Percentiles rank a stretch among this genome's conserved stretches.
Evolutionary conservation across 2,888 invertebrate genomes (phyloP).

Genomic region (Nomada hirtipes): DNA sequence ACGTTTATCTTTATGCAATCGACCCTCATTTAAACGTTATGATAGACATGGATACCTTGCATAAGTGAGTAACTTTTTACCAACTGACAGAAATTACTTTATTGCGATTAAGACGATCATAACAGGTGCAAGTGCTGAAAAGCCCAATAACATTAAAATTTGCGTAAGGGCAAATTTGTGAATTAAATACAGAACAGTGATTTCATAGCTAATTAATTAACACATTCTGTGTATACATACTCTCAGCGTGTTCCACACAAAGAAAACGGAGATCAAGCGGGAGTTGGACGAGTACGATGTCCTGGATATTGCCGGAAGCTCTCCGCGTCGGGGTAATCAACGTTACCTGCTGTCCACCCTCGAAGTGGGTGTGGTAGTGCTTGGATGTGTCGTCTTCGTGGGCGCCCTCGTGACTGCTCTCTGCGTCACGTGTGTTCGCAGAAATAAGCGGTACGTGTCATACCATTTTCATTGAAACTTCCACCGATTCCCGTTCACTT

Average conservation of each 20-base stretch:
- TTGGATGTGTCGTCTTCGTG: constrained; percentile 92
- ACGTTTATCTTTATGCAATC: constrained; percentile 94
- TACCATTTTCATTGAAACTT: background rate
- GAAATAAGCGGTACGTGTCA: constrained; percentile 86
- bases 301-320: constrained; percentile 87
- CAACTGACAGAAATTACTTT: too few relatives aligned
- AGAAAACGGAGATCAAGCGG: constrained; percentile 87
- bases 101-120: too few relatives aligned
- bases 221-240: constrained; percentile 25
- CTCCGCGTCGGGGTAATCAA: constrained; percentile 83
- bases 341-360: constrained; percentile 87
- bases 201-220: background rate
- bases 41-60: constrained; percentile 91
- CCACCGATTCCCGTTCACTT: background rate
- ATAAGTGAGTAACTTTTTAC: constrained; percentile 86
- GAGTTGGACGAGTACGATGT: constrained; percentile 89
- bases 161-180: background rate
- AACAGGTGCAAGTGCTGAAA: too few relatives aligned
- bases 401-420: constrained; percentile 92
- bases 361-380: constrained; percentile 92
- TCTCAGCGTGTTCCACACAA: constrained; percentile 87
- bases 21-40: constrained; percentile 93
- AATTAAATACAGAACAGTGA: too few relatives aligned
- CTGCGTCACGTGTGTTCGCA: constrained; percentile 90
- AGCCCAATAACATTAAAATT: background rate